phyloP scores from a whole-genome alignment of 2,113 vertebrate genomes.

The Chaenocephalus aceratus region DNA sequence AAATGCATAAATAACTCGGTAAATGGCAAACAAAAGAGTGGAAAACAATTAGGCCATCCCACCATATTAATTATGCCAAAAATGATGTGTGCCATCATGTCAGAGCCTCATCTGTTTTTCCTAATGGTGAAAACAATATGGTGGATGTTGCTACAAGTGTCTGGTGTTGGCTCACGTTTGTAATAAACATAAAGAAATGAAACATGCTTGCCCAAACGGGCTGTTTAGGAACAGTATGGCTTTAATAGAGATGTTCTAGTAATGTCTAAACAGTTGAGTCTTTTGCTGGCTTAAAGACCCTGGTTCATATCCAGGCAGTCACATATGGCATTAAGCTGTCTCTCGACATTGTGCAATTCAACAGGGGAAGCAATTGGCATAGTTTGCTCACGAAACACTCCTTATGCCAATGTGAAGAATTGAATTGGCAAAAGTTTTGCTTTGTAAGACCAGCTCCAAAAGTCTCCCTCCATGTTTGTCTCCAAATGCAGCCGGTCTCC shows the following conservation, averaged over 20 bases:
- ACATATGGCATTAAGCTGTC: constrained; percentile 70
- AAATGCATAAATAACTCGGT: constrained; percentile 46
- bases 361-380: constrained; percentile 50
- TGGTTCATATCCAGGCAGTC: constrained; percentile 56
- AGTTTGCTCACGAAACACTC: constrained; percentile 55
- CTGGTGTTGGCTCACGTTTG: constrained; percentile 10
- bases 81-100: constrained; percentile 39
- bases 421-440: constrained; percentile 69
- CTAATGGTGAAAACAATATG: not conserved
- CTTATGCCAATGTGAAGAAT: constrained; percentile 66
- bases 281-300: constrained; percentile 42
- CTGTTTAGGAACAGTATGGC: constrained; percentile 15
- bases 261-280: constrained; percentile 27
- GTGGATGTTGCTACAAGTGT: constrained; percentile 8
- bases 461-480: constrained; percentile 29
- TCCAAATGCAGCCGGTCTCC: constrained; percentile 37
- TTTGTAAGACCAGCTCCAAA: constrained; percentile 42
- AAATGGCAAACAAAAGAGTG: constrained; percentile 14
- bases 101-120: constrained; percentile 31
- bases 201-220: not conserved
- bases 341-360: constrained; percentile 56
- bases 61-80: constrained; percentile 40
- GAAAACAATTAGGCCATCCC: constrained; percentile 23
- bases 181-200: not conserved
- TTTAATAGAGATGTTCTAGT: constrained; percentile 30